A percentile compares a stretch with the other conserved stretches of the same genome.
Conservation (phyloP, 92 coral and sea anemone species). For the Isaurus tuberculatus region DNA sequence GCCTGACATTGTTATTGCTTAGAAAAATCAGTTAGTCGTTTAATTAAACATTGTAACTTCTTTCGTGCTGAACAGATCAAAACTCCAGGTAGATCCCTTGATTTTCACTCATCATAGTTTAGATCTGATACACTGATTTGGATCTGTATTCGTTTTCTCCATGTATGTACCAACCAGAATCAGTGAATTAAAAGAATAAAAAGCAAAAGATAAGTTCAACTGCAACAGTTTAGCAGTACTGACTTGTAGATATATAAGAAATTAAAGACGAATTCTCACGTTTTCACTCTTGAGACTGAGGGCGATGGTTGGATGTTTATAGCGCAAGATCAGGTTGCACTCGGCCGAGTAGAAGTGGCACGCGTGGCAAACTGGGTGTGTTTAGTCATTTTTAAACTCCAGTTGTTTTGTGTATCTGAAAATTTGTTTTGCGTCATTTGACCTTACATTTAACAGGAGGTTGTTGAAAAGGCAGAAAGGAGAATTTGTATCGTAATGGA, state of each 20-base stretch:
- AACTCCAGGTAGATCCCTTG: too few species aligned
- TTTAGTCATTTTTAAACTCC: not conserved
- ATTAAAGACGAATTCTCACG: not conserved
- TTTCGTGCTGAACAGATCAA: too few species aligned
- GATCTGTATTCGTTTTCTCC: too few species aligned
- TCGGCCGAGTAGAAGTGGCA: not conserved
- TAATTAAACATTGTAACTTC: too few species aligned
- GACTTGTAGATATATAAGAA: not conserved
- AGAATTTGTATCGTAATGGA: slow-evolving; percentile 35
- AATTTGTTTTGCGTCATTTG: slow-evolving; percentile 16
- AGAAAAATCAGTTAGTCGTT: too few species aligned
- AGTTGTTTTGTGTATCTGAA: not conserved
- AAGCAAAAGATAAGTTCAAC: not conserved
- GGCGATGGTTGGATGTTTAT: not conserved
- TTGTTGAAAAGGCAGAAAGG: slow-evolving; percentile 26
- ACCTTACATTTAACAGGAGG: slow-evolving; percentile 15
- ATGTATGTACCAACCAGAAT: too few species aligned
- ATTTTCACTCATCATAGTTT: too few species aligned
- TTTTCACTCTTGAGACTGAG: not conserved
- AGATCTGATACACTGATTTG: too few species aligned
- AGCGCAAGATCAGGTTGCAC: not conserved
- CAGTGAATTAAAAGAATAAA: too few species aligned
- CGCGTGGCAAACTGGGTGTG: not conserved
- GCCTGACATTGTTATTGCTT: too few species aligned
- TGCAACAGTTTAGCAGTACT: not conserved